Conservation (phyloP, 1,140 invertebrate genomes). For the Drosophila mauritiana region DNA sequence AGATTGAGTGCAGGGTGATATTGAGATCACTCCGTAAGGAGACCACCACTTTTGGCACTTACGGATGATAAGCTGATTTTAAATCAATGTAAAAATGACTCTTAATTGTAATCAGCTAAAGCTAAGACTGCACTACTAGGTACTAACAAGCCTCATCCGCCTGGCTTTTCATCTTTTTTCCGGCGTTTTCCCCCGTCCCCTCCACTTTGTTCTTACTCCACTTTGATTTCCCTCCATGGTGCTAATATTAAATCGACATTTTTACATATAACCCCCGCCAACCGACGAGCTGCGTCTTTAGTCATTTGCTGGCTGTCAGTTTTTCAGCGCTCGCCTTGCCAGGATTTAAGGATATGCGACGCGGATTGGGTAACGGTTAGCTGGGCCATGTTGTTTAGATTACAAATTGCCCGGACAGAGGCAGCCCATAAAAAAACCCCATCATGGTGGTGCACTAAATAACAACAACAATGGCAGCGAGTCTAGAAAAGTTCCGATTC, state of each 20-base stretch:
- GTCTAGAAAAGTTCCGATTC: conserved; percentile 30
- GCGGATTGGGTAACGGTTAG: conserved; percentile 14
- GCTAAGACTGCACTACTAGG: not conserved
- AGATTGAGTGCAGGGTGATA: not conserved
- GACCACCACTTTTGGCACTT: not conserved
- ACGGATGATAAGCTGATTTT: not conserved
- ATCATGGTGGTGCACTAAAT: conserved; percentile 13
- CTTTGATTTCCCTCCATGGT: conserved; percentile 72
- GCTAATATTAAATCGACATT: conserved; percentile 78
- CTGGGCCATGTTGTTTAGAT: conserved; percentile 75
- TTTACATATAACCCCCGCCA: conserved; percentile 42
- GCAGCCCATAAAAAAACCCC: conserved; percentile 22
- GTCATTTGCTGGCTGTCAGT: conserved; percentile 51
- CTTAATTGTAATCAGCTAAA: not conserved
- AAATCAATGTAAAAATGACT: not conserved
- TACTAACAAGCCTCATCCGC: not conserved
- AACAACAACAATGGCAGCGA: conserved; percentile 28
- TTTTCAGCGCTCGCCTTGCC: conserved; percentile 43
- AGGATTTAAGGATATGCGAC: conserved; percentile 64
- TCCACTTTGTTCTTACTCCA: conserved; percentile 53
- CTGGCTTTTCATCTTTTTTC: not conserved
- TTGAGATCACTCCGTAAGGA: not conserved
- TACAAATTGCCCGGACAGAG: conserved; percentile 71
- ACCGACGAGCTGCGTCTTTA: conserved; percentile 24
- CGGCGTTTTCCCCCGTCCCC: not conserved